Base-by-base conservation (phyloP, 2,797 vertebrate genomes). In the Neosilurus mollespiculum region DNA sequence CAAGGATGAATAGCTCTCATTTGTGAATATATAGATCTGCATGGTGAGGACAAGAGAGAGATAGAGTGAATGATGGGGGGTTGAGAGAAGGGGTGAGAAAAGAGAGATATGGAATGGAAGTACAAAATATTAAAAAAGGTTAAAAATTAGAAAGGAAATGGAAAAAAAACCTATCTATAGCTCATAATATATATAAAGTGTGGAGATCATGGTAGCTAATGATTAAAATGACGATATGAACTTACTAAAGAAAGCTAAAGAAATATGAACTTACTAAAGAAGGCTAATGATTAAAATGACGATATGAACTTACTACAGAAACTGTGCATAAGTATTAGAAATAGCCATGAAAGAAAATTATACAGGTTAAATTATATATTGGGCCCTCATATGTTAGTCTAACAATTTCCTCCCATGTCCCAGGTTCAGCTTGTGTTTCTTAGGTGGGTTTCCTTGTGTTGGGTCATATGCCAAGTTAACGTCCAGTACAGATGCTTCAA, bases 21-120 rank as follows among this genome's bases (percentile, higher is more conserved):
- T 96, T 95, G 96, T 94, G 95, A 95, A 96, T 95, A 96, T 95
- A 96, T 95, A 96, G 95, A 96, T 95, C 95, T 94, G 93, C 93
- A 89, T 92, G 91, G 93, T 94, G 94, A 71, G 83, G 78, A 78
- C 81, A 78, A 70, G 77, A 71, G 51, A 84, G 43, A 59, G 71
- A 73, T 75, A 49, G 58, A 43, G 70, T 49, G 78, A 67, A 62
- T 56, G 66, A 49, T 61, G 49, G 71, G 49, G 49, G 56, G 14
- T 73, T 51, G 54, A 49, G 54, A 61, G 71, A 54, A 37, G 62
- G 70, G 43, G 30, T 34, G 49, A 73, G 67, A 70, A 4, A 64
- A 49, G 75, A 20, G 15, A 67, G 30, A 75, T 65, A 81, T 61
- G 43, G 8, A 77, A 78, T 69, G 20, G 53, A 61, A 37, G 54